Evolutionary conservation across 2,797 vertebrate genomes (phyloP).

Genomic region (Microctenopoma steveboyesi): DNA sequence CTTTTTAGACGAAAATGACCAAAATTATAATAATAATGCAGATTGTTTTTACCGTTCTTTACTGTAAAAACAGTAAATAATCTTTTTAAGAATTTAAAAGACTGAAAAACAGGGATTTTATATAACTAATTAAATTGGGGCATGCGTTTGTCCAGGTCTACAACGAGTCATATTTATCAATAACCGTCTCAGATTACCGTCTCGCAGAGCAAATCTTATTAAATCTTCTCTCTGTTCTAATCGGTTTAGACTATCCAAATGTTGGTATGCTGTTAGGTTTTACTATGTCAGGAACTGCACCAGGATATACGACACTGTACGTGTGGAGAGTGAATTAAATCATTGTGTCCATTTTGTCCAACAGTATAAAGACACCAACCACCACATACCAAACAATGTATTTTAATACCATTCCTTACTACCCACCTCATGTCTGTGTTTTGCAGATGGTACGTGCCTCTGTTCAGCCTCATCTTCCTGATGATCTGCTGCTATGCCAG

Average conservation of each 20-base stretch:
- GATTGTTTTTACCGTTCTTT: not conserved
- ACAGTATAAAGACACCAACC: not conserved
- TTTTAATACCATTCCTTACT: constrained; percentile 14
- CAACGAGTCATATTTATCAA: constrained; percentile 13
- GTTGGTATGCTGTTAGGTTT: constrained; percentile 16
- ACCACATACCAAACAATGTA: not conserved
- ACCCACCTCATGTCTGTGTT: constrained; percentile 30
- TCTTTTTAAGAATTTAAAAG: not conserved
- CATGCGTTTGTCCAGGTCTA: constrained; percentile 6
- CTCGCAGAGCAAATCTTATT: constrained; percentile 21
- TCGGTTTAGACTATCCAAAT: constrained; percentile 16
- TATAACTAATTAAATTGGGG: not conserved
- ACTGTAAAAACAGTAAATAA: not conserved
- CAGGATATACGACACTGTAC: constrained; percentile 1
- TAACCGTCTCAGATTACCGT: constrained; percentile 10
- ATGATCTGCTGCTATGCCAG: constrained; percentile 87
- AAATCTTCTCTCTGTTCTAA: constrained; percentile 17
- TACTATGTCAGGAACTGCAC: constrained; percentile 8
- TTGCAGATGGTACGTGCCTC: constrained; percentile 84
- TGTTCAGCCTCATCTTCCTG: constrained; percentile 88
- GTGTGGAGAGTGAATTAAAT: not conserved
- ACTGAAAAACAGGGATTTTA: not conserved
- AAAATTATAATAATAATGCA: not conserved
- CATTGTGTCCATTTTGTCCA: not conserved
- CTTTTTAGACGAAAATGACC: not conserved